A percentile compares a stretch with the other conserved stretches of the same genome.
phyloP scores from a whole-genome alignment of 2,888 invertebrate genomes.

The Sminthurinus aureus region DNA sequence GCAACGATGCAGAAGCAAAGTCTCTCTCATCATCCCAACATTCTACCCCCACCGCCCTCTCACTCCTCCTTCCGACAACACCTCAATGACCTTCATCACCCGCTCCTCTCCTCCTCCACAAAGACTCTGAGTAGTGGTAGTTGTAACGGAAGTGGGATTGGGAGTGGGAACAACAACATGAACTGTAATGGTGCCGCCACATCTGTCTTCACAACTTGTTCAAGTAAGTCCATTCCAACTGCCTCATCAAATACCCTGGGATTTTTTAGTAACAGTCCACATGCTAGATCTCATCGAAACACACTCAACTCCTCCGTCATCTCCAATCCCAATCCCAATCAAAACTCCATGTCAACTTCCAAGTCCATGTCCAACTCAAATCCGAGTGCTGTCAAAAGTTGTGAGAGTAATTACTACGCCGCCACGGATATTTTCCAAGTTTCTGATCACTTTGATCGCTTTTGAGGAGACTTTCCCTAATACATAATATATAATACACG shows the following conservation, averaged over 20 bases:
- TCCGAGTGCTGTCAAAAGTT: neutral
- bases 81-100: slow-evolving; percentile 29
- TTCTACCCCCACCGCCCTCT: slow-evolving; percentile 16
- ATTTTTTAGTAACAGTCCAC: slow-evolving; percentile 35
- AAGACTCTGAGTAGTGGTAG: slow-evolving; percentile 29
- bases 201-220: slow-evolving; percentile 28
- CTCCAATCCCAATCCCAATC: neutral
- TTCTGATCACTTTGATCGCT: slow-evolving; percentile 58
- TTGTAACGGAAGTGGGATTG: neutral
- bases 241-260: slow-evolving; percentile 21
- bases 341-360: neutral
- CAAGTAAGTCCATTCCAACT: slow-evolving; percentile 36
- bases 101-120: slow-evolving; percentile 19
- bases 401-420: slow-evolving; percentile 59
- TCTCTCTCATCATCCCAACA: neutral
- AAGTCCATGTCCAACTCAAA: neutral
- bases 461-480: slow-evolving; percentile 48
- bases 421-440: slow-evolving; percentile 60
- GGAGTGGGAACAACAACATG: neutral
- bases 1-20: slow-evolving; percentile 31
- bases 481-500: no score
- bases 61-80: neutral
- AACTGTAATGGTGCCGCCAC: neutral
- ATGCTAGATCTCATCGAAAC: slow-evolving; percentile 13
- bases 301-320: neutral